Base-by-base conservation (phyloP, 2,113 vertebrate genomes). In the Zosterops borbonicus region DNA sequence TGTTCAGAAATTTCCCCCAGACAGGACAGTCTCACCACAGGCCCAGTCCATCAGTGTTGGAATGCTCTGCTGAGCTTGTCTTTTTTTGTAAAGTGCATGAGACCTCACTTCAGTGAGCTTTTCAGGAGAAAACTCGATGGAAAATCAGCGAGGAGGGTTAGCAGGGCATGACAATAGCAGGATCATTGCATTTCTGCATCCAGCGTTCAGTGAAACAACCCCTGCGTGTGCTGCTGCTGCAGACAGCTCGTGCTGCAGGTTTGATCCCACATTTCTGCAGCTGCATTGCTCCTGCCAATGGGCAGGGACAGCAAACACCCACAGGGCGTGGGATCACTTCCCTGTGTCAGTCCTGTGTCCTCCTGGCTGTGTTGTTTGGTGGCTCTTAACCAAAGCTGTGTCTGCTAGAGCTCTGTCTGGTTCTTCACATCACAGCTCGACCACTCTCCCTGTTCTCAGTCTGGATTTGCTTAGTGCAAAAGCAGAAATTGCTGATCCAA, bases 171-270 rank as follows among this genome's bases (percentile, higher is more conserved):
- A 11, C 7, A 9, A 3, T 1, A 81, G 81, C 58, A 33, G 77
- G 53, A 81, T 7, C 53, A 87, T 37, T 87, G 63, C 46, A 19
- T 76, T 94, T 21, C 14, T 5, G 68, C 77, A 41, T 25, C 63
- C 41, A 44, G 35, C 1, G 0, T 25, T 31, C 6, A 59, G 63
- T 24, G 39, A 10, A 20, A n/a, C 19, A 6, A n/a, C 12, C 15
- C 7, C 44, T 17, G 12, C 25, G 41, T 2, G 52, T 50, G 83
- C 69, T 52, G 77, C 63, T 19, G 46, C 63, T 74, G 67, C 64
- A 15, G 53, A 2, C 20, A 13, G 49, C 77, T 78, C 3, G 0
- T 41, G 74, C 22, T 21, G 70, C n/a, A 47, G 79, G 13, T 53
- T 6, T 27, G 84, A 27, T 3, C 29, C 16, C 58, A 5, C 8